Conservation (phyloP, 2,888 invertebrate species). For the Gerris lacustris region DNA sequence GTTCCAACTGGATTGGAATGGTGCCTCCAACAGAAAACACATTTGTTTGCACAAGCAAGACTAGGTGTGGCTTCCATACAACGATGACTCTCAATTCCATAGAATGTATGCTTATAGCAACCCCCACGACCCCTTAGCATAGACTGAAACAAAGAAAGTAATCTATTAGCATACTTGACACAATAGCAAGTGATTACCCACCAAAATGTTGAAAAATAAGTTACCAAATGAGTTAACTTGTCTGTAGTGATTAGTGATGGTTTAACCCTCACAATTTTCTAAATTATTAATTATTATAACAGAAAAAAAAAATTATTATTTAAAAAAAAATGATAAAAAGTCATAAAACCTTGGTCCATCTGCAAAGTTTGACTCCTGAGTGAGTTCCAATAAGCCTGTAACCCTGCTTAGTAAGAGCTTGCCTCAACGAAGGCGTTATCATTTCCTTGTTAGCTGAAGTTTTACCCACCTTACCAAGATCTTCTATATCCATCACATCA, state of each 20-base stretch:
- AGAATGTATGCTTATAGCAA: conserved; percentile 49
- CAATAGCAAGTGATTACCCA: neutral
- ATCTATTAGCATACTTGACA: neutral
- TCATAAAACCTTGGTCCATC: conserved; percentile 44
- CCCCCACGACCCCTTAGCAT: conserved; percentile 44
- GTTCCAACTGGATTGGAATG: conserved; percentile 45
- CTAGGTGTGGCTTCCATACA: conserved; percentile 50
- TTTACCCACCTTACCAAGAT: conserved; percentile 35
- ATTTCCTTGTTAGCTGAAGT: conserved; percentile 38
- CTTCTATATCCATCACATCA: conserved; percentile 41
- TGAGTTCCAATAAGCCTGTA: conserved; percentile 45
- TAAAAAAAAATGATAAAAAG: too few species aligned
- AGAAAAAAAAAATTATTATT: too few species aligned
- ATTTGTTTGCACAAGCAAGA: conserved; percentile 48
- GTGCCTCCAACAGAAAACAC: conserved; percentile 48
- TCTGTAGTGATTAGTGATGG: too few species aligned
- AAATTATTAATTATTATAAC: too few species aligned
- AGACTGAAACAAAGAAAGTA: conserved; percentile 33
- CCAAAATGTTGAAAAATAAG: neutral
- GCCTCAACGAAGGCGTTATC: conserved; percentile 42
- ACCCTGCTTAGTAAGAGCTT: conserved; percentile 45
- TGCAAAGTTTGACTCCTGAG: conserved; percentile 47
- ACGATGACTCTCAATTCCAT: conserved; percentile 47
- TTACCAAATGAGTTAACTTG: too few species aligned
- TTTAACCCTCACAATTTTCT: too few species aligned